A percentile compares a stretch with the other conserved stretches of the same genome.
phyloP scores from a whole-genome alignment of 2,888 invertebrate species.

The Amaurobius ferox region DNA sequence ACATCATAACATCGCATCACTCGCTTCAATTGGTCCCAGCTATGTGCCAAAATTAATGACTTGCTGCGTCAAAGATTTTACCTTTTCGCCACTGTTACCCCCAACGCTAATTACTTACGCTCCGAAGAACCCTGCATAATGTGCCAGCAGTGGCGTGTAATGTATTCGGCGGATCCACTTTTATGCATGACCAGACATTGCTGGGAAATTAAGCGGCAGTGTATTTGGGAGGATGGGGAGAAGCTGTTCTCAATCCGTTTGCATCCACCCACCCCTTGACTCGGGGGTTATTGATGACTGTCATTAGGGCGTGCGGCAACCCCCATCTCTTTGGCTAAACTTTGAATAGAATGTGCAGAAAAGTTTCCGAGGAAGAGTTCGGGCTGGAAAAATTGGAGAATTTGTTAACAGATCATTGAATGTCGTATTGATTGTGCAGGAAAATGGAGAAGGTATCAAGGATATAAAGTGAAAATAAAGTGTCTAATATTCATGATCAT shows the following conservation, averaged over 20 bases:
- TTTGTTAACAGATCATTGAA: neutral
- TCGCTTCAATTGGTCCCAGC: conserved; percentile 49
- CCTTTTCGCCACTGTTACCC: conserved; percentile 57
- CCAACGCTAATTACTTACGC: conserved; percentile 65
- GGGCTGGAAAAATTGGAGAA: neutral
- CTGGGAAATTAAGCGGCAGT: conserved; percentile 66
- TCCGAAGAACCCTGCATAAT: conserved; percentile 56
- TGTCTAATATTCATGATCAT: no score
- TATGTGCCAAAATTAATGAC: conserved; percentile 67
- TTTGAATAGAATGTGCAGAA: neutral
- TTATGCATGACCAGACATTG: conserved; percentile 62
- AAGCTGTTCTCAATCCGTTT: neutral
- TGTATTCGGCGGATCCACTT: conserved; percentile 53
- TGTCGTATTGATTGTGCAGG: neutral
- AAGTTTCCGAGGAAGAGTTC: neutral
- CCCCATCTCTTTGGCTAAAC: neutral
- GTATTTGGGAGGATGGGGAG: conserved; percentile 7
- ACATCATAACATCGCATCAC: conserved; percentile 55
- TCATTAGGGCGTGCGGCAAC: conserved; percentile 41
- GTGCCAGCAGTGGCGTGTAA: conserved; percentile 60
- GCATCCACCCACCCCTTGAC: conserved; percentile 28
- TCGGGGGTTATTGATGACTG: conserved; percentile 69
- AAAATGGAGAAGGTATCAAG: no score
- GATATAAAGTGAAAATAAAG: no score
- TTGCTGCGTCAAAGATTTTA: conserved; percentile 42